Base-by-base conservation (phyloP, 2,888 invertebrate species). In the Craniophora ligustri region DNA sequence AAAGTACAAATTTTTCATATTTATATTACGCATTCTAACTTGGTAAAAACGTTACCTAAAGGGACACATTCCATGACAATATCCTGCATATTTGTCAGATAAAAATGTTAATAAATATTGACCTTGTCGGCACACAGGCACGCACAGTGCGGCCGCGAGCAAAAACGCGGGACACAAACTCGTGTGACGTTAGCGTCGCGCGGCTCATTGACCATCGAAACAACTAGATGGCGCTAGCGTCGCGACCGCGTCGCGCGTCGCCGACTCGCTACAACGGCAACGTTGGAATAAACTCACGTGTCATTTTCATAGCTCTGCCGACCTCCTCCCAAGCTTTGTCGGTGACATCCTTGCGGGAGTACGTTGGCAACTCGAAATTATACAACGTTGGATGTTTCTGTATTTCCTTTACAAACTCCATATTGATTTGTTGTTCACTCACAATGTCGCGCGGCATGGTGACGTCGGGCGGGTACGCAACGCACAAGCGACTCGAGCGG, bases 281-380 rank as follows among this genome's bases (percentile, higher is more conserved):
- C 26, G 46, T 57, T 55, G 13, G 55, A 53, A 31, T 38, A 38
- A 10, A 28, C 55, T 55, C 57, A 80, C 81, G 75, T 66, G 79
- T 60, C 70, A 76, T 60, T 21, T 71, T 67, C 42, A 68, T 58
- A 30, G 58, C 44, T 31, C 40, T 69, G 48, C 77, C 71, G 13
- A 82, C 70, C 7, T 74, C 68, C 11, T 51, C 55, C 82, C 82
- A 82, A 19, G 79, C 78, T 46, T 75, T 70, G 30, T 80, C 76
- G 32, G 45, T 75, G 15, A 76, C 18, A 34, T 82, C 79, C 56
- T 67, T 78, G 19, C 74, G 63, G 8, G 74, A 72, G 46, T 79
- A 80, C 10, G 63, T 48, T 1, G 75, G 61, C 38, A 79, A 36
- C 44, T 65, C 60, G 19, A 38, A 62, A 48, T 79, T 70, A 45